phyloP scores from a whole-genome alignment of 2,113 vertebrate species.

The Numida meleagris region DNA sequence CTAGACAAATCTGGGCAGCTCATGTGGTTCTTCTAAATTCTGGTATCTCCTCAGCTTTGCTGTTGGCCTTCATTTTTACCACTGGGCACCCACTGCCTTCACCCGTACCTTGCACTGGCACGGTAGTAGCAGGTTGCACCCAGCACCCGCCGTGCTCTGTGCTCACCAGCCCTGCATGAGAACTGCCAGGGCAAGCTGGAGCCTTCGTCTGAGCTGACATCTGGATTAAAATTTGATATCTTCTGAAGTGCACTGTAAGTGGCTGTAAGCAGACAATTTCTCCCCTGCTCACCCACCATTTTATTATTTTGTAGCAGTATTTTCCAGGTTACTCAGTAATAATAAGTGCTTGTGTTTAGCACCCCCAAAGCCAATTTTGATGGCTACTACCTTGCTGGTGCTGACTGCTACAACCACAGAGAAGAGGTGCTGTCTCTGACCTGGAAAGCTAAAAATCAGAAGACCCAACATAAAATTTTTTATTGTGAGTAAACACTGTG shows the following conservation, averaged over 20 bases:
- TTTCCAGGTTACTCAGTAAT: background rate
- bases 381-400: background rate
- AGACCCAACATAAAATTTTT: background rate
- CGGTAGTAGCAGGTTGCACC: background rate
- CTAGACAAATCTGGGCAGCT: background rate
- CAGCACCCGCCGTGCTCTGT: accelerated
- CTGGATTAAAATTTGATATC: background rate
- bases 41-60: background rate
- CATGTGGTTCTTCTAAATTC: background rate
- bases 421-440: background rate
- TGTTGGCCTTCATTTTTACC: background rate
- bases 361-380: background rate
- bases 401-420: background rate
- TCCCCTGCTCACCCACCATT: background rate
- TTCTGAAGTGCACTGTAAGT: background rate
- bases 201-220: background rate
- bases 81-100: accelerated
- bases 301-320: background rate
- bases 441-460: background rate
- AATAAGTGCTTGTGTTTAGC: accelerated
- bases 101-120: background rate
- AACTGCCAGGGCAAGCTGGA: background rate
- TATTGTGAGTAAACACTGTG: background rate
- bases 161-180: background rate
- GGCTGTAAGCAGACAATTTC: background rate